Base-by-base conservation (phyloP, 2,888 invertebrate genomes). In the Drosophila borealis region DNA sequence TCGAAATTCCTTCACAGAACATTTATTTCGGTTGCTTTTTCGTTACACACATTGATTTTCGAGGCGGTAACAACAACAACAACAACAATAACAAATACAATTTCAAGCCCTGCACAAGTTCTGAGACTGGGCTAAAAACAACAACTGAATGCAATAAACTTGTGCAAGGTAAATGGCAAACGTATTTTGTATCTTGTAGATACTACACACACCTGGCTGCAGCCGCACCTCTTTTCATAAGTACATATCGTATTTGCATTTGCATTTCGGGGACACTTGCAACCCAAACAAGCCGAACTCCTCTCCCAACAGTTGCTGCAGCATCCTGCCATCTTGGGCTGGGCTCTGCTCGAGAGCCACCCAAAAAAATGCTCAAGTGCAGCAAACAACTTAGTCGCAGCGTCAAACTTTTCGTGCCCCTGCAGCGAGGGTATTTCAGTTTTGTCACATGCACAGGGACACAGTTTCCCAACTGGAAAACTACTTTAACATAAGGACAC, bases 1-100 rank as follows among this genome's bases (percentile, higher is more conserved):
- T 88, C 85, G 74, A 90, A 89, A 89, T 89, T 90, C 85, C 89
- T 89, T 90, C 83, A 90, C 89, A 89, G 90, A 89, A 90, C 89
- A 90, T 90, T 89, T 89, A 90, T 89, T 89, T 90, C 78, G 80
- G 88, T 84, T 81, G 87, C 75, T 81, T 83, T 80, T 89, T 78
- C 88, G 89, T 89, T 88, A 89, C 89, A 86, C 85, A 85, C 85
- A 85, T 85, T 85, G 89, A 89, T 85, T 85, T 85, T 74, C 68
- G 80, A 73, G 80, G 84, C 71, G 63, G 73, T 45, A 77, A 65
- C 80, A 74, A 54, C 39, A 69, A 54, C 54, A 64, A 9, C 45
- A 61, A 48, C 48, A 46, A 56, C 55, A 62, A 17, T 2, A 17
- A 62, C 14, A 60, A 36, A n/a, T 54, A 50, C 17, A 48, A 48